These are phyloP conservation scores for Callimorpha dominula DNA, from an alignment of 2,888 invertebrate genomes.

Conservation along the genomic window DNA sequence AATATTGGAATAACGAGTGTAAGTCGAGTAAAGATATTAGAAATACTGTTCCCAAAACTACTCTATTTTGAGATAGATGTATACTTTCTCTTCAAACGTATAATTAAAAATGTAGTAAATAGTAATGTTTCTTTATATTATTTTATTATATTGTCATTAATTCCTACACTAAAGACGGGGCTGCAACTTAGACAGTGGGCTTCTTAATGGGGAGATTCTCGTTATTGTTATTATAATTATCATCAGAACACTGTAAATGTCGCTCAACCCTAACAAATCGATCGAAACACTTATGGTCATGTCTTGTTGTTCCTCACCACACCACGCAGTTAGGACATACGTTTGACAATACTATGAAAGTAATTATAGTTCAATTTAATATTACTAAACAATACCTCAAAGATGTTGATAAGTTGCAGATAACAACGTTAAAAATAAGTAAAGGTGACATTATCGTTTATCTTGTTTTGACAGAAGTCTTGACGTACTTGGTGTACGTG, in stretches of 20 bases:
- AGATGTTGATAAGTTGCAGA: too few species aligned
- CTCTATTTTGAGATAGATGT: background rate
- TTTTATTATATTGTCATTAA: background rate
- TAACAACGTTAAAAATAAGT: background rate
- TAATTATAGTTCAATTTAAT: too few species aligned
- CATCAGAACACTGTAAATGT: background rate
- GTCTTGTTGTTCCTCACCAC: too few species aligned
- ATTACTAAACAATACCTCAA: background rate
- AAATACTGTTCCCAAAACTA: background rate
- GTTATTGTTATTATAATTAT: background rate
- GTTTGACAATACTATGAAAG: too few species aligned
- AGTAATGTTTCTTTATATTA: background rate
- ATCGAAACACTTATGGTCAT: background rate
- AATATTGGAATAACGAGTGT: background rate
- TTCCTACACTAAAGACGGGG: background rate
- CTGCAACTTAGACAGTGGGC: too few species aligned
- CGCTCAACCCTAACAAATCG: background rate
- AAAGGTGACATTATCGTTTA: slow-evolving; percentile 1
- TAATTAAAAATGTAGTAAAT: background rate
- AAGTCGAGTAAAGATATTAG: background rate
- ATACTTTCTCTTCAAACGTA: background rate
- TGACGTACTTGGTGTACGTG: background rate
- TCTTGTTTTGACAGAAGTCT: background rate
- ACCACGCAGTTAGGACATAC: too few species aligned
- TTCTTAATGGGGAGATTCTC: too few species aligned